Evolutionary conservation across 2,888 invertebrate species (phyloP).

Genomic region (Harmothoe impar): DNA sequence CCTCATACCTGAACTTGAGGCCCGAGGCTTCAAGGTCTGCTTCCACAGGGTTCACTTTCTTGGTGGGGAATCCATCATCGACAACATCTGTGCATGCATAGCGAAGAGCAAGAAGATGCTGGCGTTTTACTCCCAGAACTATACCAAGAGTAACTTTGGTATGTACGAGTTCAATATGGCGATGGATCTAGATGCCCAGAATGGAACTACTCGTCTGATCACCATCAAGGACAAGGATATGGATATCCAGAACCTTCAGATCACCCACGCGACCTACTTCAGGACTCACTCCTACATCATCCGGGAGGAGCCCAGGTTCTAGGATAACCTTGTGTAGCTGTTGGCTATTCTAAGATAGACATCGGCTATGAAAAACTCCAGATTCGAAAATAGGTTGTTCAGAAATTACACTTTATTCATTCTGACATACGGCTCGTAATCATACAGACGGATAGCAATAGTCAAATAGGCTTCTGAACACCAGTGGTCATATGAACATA

Average conservation of each 20-base stretch:
- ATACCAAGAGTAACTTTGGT: constrained; percentile 72
- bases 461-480: no score
- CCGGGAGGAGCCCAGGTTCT: background rate
- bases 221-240: background rate
- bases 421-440: no score
- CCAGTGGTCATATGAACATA: no score
- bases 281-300: background rate
- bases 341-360: no score
- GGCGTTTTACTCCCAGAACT: constrained; percentile 69
- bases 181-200: constrained; percentile 15
- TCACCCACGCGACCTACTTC: background rate
- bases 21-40: constrained; percentile 65
- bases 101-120: constrained; percentile 70
- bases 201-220: no score
- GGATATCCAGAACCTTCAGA: background rate
- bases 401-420: no score
- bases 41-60: no score
- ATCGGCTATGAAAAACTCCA: no score
- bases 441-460: no score
- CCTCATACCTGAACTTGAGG: constrained; percentile 69
- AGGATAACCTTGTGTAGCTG: background rate
- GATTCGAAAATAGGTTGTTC: no score
- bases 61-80: constrained; percentile 70
- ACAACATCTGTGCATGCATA: constrained; percentile 72
- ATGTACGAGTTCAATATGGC: constrained; percentile 73